A percentile compares a stretch with the other conserved stretches of the same genome.
Evolutionary conservation across 2,888 invertebrate genomes (phyloP).

Genomic region (Ametastegia equiseti): DNA sequence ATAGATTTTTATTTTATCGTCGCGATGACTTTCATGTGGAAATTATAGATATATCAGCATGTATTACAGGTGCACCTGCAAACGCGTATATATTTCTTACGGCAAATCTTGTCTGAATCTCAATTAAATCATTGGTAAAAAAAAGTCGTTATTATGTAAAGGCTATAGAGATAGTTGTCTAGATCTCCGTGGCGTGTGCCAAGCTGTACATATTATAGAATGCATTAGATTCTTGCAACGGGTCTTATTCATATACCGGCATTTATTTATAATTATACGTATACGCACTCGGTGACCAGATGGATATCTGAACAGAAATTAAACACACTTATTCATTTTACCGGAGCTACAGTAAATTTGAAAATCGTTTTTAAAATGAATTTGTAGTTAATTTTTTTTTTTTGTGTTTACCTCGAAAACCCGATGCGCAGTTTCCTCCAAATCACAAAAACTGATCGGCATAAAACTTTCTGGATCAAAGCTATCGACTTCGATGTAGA

Average conservation of each 20-base stretch:
- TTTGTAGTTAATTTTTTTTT: neutral
- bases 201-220: constrained; percentile 1
- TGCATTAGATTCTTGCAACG: constrained; percentile 23
- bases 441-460: too few relatives aligned
- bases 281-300: neutral
- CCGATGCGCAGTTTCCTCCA: too few relatives aligned
- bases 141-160: constrained; percentile 33
- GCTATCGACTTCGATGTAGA: too few relatives aligned
- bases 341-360: neutral
- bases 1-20: neutral
- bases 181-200: constrained; percentile 33
- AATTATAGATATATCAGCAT: neutral
- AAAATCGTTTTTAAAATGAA: neutral
- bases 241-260: neutral
- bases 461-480: too few relatives aligned
- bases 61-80: neutral
- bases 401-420: too few relatives aligned
- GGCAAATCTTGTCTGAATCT: neutral
- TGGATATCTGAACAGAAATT: neutral
- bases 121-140: neutral
- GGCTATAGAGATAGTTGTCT: constrained; percentile 69
- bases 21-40: neutral
- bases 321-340: neutral
- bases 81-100: neutral
- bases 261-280: neutral